A percentile compares a stretch with the other conserved stretches of the same genome.
Conservation (phyloP, 2,888 invertebrate species). For the Serripes groenlandicus region DNA sequence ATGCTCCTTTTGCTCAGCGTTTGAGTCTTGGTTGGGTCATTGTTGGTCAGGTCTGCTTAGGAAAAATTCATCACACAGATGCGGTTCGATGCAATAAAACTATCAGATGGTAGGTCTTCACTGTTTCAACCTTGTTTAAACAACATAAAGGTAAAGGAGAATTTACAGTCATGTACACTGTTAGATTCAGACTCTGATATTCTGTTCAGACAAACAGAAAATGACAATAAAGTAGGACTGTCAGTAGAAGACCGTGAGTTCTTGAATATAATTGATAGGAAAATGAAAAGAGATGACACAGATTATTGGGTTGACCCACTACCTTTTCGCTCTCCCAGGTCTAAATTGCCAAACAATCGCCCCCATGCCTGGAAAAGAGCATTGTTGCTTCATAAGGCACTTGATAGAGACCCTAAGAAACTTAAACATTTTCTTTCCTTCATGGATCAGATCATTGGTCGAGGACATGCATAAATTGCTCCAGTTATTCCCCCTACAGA, state of each 20-base stretch:
- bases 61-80: conserved; percentile 36
- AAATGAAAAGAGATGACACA: conserved; percentile 30
- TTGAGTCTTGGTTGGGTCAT: conserved; percentile 29
- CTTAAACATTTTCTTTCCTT: conserved; percentile 46
- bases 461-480: conserved; percentile 57
- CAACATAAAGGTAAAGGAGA: neutral
- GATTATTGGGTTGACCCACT: conserved; percentile 50
- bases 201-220: neutral
- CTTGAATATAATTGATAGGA: conserved; percentile 38
- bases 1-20: conserved; percentile 24
- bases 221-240: conserved; percentile 25
- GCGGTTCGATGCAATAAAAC: conserved; percentile 29
- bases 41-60: conserved; percentile 48
- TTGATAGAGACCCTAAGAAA: conserved; percentile 43
- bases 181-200: neutral
- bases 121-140: conserved; percentile 16
- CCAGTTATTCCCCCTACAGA: conserved; percentile 35
- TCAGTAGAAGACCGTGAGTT: conserved; percentile 36
- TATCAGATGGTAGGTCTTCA: neutral
- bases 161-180: neutral
- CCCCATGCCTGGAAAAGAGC: conserved; percentile 41
- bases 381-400: conserved; percentile 21
- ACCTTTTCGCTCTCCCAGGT: conserved; percentile 40
- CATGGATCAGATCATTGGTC: conserved; percentile 58
- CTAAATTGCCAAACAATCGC: conserved; percentile 51